A percentile compares a stretch with the other conserved stretches of the same genome.
phyloP scores from a whole-genome alignment of 2,113 vertebrate species.

The Ramphastos sulfuratus region DNA sequence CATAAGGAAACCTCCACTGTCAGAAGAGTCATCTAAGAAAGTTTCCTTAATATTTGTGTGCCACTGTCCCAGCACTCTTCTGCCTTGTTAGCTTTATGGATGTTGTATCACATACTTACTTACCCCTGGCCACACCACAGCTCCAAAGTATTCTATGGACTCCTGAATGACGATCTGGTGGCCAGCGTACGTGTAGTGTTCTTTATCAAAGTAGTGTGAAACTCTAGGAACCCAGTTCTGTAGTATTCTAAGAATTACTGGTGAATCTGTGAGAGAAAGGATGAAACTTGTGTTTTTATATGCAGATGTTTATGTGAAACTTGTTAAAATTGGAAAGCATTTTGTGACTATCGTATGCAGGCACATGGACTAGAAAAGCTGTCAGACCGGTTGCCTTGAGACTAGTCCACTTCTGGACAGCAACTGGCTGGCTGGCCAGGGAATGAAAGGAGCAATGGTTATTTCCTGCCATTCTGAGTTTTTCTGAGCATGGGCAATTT shows the following conservation, averaged over 20 bases:
- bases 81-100: not conserved
- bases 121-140: slow-evolving; percentile 80
- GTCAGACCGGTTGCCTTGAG: not conserved
- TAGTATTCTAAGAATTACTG: slow-evolving; percentile 50
- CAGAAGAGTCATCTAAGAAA: not conserved
- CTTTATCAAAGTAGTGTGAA: slow-evolving; percentile 75
- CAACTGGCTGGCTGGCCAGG: not conserved
- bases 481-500: not conserved
- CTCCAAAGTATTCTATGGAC: slow-evolving; percentile 77
- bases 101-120: not conserved
- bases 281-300: not conserved
- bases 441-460: not conserved
- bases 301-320: not conserved
- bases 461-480: not conserved
- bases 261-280: slow-evolving; percentile 55
- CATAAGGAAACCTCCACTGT: not conserved
- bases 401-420: too few species aligned
- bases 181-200: slow-evolving; percentile 70
- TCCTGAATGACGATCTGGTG: slow-evolving; percentile 77
- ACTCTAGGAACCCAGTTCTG: slow-evolving; percentile 72
- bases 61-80: not conserved
- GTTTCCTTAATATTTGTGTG: not conserved
- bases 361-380: not conserved
- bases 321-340: not conserved
- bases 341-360: accelerated